Base-by-base conservation (phyloP, 2,113 vertebrate species). In the Cyprinodon tularosa region DNA sequence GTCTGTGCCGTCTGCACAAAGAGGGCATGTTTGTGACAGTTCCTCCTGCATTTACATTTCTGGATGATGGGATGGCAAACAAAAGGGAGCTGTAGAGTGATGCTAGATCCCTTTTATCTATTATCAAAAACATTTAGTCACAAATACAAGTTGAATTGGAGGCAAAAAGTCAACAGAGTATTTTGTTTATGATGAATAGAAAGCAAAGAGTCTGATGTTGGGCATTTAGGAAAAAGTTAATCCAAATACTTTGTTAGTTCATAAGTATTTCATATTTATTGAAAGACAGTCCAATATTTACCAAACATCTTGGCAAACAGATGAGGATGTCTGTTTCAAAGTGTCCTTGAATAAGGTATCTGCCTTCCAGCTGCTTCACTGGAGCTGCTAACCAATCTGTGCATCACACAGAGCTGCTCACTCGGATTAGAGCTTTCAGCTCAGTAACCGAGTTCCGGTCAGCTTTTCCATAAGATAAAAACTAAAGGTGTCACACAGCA, bases 21-120 rank as follows among this genome's bases (percentile, higher is more conserved):
- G 79, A 89, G 77, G 79, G 83, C 71, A 74, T 89, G 89, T 83
- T 84, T 78, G 81, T 92, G 91, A 92, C 89, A 89, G 84, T 78
- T 67, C 73, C 62, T 79, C 70, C 75, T 71, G 75, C 72, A 78
- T 88, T 74, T 86, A 66, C 79, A 89, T 71, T 68, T 78, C 71
- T 42, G 73, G 71, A 76, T 82, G 85, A 84, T 68, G 81, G 65
- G 71, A 61, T 38, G 39, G 63, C 73, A 45, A 40, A 42, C 38
- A 12, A 22, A 20, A 42, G 57, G 57, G 39, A 60, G 13, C 45
- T 36, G 66, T 29, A 17, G 69, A 71, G 66, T 57, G 66, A 44
- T 0, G 20, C 75, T 60, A 60, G 59, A 77, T 74, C 76, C 72
- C 71, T 72, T 45, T 45, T 47, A 72, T 12, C 0, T 17, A 38